Evolutionary conservation across 1,140 invertebrate species (phyloP), one percentile per base, ranked within the genome.

Genomic region (Thrips palmi): DNA sequence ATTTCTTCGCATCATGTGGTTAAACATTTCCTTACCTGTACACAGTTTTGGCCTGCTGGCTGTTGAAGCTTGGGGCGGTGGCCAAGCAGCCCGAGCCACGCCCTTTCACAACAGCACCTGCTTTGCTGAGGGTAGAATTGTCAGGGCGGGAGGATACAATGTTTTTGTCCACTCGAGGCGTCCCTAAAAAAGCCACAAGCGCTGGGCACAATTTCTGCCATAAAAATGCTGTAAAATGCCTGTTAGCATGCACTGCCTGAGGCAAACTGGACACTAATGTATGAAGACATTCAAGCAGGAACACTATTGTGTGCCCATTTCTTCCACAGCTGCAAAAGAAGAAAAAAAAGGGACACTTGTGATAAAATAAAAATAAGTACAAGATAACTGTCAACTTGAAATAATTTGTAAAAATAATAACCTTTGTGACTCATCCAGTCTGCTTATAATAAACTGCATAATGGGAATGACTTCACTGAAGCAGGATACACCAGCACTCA

Each of bases 121-220:
- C 47, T 4, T 40, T 36, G 25, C 37, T 32, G 28, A 68, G 59
- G 45, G 69, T 64, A 1, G 65, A 58, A 34, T 68, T 59, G 33
- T 67, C 65, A 15, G 67, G 68, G 41, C 71, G 70, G 43, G 71
- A 62, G 18, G 66, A 74, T 37, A 67, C 70, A 37, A 76, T 74
- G 31, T 71, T 74, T 48, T 76, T 78, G 47, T 81, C 77, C 8
- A 74, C 70, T 45, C 71, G 60, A 0, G 81, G 82, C 14, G 77
- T 76, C 1, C 86, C 86, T 1, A 93, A 63, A 37, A 91, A 75
- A 0, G 80, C 77, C 32, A 91, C 80, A 39, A 93, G 60, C 2
- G 78, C 74, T 0, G 88, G 87, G 51, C 85, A 91, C 46, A 93
- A 77, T 47, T 86, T 78, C 54, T 92, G 84, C 88, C 88, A 87